phyloP scores from a whole-genome alignment of 53 echinoderm and acorn worm genomes.

The Astropecten irregularis region DNA sequence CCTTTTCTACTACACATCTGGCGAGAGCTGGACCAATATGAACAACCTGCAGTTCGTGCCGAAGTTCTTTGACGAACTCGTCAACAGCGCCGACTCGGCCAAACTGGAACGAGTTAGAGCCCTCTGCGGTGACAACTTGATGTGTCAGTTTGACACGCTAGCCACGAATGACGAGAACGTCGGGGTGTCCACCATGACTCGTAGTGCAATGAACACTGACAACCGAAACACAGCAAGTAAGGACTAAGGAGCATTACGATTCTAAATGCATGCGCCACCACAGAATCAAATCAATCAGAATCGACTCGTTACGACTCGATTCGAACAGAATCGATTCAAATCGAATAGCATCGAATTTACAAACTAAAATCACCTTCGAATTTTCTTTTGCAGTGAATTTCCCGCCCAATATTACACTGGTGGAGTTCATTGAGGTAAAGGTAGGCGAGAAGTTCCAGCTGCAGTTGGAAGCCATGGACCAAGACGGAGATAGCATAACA shows the following conservation, averaged over 20 bases:
- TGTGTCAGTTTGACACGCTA: conserved; percentile 67
- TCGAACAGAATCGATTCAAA: too few relatives aligned
- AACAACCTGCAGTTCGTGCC: conserved; percentile 60
- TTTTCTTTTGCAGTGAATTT: conserved; percentile 50
- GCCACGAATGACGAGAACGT: conserved; percentile 48
- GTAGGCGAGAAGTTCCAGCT: conserved; percentile 20
- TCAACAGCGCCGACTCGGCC: conserved; percentile 1
- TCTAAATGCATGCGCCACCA: too few relatives aligned
- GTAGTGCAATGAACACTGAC: background rate
- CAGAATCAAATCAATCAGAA: too few relatives aligned
- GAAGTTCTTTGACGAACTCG: conserved; percentile 40
- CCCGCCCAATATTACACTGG: conserved; percentile 47
- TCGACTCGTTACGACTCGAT: too few relatives aligned
- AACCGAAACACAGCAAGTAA: background rate
- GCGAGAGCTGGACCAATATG: conserved; percentile 30
- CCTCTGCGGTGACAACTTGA: conserved; percentile 29
- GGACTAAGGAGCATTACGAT: too few relatives aligned
- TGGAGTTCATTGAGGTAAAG: conserved; percentile 4
- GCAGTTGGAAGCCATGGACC: conserved; percentile 26
- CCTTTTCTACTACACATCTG: conserved; percentile 58
- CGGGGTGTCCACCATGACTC: conserved; percentile 54
- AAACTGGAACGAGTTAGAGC: background rate
- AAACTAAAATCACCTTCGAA: too few relatives aligned
- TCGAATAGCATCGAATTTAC: too few relatives aligned
- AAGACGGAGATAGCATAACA: conserved; percentile 30